phyloP scores from a whole-genome alignment of 2,888 invertebrate genomes.

The Ochropleura leucogaster region DNA sequence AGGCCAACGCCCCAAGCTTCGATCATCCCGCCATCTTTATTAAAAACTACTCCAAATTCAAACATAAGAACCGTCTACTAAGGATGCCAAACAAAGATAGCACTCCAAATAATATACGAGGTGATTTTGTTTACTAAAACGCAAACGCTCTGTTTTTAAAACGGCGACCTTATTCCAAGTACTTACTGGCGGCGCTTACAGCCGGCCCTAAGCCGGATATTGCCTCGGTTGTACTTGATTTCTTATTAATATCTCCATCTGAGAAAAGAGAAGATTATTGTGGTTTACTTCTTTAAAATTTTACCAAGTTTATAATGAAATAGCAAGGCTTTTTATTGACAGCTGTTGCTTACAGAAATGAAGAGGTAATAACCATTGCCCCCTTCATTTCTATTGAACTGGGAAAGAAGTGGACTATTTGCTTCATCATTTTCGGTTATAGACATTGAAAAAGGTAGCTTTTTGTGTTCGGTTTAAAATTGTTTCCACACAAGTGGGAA shows the following conservation, averaged over 20 bases:
- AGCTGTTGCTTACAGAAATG: not conserved
- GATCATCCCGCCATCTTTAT: not conserved
- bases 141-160: constrained; percentile 65
- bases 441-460: not conserved
- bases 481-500: not conserved
- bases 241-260: constrained; percentile 84
- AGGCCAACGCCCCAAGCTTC: not conserved
- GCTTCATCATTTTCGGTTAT: not conserved
- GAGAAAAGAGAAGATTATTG: constrained; percentile 65
- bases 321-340: not conserved
- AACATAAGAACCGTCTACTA: constrained; percentile 18
- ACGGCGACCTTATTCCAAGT: constrained; percentile 65
- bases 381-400: too few relatives aligned
- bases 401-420: constrained; percentile 1
- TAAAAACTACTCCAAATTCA: not conserved
- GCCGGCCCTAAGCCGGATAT: constrained; percentile 86
- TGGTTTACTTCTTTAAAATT: constrained; percentile 38
- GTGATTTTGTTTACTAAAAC: constrained; percentile 61
- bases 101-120: constrained; percentile 64
- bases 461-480: not conserved
- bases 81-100: constrained; percentile 54
- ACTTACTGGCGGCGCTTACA: constrained; percentile 88
- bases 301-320: constrained; percentile 40
- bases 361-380: too few relatives aligned
- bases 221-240: constrained; percentile 79